Evolutionary conservation across 2,797 vertebrate genomes (phyloP), one percentile per base, ranked within the genome.

Genomic region (Mastacembelus armatus): DNA sequence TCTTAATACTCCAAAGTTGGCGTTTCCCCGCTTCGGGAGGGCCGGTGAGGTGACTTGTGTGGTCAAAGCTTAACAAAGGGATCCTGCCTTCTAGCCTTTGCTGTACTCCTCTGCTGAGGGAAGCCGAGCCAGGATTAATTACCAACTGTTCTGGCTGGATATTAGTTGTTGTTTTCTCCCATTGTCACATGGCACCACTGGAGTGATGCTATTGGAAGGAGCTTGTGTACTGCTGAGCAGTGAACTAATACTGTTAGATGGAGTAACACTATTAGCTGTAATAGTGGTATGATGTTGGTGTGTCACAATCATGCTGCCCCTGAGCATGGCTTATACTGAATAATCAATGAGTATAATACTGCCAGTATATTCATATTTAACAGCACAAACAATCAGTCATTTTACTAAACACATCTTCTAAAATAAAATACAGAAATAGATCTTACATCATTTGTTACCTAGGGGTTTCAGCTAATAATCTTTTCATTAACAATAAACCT

Each of bases 1-100:
- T 96, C 96, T 96, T 96, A 96, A 98, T 96, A 95, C 95, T 96
- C 95, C 94, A 94, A 95, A 96, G 95, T 96, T 95, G 96, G 95
- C 95, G 92, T 96, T 97, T 97, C 95, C 95, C 88, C 68, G 92
- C 94, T 95, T 94, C 88, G 89, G 93, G 95, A 94, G 91, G 89
- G 91, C 90, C 89, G 85, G 89, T 67, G 86, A 88, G 90, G 93
- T 95, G 94, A 95, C 95, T 96, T 94, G 95, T 96, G 94, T 95
- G 96, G 95, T 95, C 95, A 96, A 92, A 93, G 91, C 93, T 94
- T 94, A 95, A 96, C 95, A 96, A 95, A 95, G 93, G 93, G 92
- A 91, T 95, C 93, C 93, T 94, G 90, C 92, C 89, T 94, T 87
- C 90, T 90, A 92, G 92, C 94, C 90, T 78, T 88, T 66, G 68